Evolutionary conservation across 2,797 vertebrate species (phyloP).

Genomic region (Antrozous pallidus): DNA sequence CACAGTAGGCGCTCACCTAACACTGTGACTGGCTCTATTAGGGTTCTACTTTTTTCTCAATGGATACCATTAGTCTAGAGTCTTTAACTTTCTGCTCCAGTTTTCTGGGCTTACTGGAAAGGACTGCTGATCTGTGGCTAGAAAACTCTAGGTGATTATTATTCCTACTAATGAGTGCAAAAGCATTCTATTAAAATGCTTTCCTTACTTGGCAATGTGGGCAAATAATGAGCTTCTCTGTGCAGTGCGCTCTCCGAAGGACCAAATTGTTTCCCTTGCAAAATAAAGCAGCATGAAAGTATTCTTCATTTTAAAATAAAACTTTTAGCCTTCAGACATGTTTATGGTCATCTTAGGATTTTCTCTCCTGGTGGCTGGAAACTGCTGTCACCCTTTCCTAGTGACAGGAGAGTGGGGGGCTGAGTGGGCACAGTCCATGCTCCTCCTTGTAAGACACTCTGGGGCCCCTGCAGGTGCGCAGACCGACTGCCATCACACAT

Average conservation of each 20-base stretch:
- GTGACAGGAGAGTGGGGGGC: background rate
- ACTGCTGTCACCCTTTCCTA: background rate
- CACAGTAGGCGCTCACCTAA: background rate
- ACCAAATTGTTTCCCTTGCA: background rate
- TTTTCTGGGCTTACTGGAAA: background rate
- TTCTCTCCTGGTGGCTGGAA: background rate
- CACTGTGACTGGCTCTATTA: background rate
- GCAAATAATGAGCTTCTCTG: background rate
- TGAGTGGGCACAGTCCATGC: background rate
- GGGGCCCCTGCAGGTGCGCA: background rate
- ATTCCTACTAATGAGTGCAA: background rate
- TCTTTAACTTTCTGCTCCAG: background rate
- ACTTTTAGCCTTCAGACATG: background rate
- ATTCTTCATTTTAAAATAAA: background rate
- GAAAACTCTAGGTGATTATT: background rate
- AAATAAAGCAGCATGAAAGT: background rate
- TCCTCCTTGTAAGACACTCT: background rate
- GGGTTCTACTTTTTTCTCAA: background rate
- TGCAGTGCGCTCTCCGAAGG: background rate
- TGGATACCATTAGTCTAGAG: background rate
- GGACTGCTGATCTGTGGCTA: background rate
- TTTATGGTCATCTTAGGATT: background rate
- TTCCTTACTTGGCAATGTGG: background rate
- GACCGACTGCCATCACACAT: background rate
- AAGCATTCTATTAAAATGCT: background rate